A percentile compares a stretch with the other conserved stretches of the same genome.
Conservation (phyloP, 2,797 vertebrate genomes). For the Rhinichthys osculus region DNA sequence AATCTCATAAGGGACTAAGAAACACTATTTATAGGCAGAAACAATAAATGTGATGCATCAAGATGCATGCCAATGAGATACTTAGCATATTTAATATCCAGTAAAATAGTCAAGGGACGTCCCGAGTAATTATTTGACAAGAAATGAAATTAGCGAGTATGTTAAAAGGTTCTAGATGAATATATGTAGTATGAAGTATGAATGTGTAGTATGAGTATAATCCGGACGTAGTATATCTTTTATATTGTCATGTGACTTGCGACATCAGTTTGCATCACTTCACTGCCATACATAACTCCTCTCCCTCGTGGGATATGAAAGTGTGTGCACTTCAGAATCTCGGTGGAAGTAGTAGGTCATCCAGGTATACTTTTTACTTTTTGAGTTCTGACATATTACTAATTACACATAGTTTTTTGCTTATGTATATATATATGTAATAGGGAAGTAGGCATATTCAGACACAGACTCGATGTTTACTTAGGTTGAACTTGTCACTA, state of each 20-base stretch:
- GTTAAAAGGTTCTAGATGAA: neutral
- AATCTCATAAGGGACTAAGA: neutral
- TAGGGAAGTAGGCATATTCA: neutral
- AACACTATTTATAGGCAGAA: neutral
- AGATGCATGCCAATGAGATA: too few relatives aligned
- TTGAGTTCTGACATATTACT: neutral
- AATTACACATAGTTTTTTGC: neutral
- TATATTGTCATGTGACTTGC: neutral
- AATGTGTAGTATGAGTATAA: neutral
- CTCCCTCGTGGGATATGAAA: neutral
- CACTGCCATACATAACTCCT: neutral
- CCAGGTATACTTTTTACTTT: neutral
- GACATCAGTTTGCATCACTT: neutral
- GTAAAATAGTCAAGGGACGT: neutral
- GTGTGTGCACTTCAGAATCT: neutral
- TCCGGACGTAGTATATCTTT: neutral
- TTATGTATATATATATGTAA: too few relatives aligned
- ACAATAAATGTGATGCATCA: neutral
- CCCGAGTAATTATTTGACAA: neutral
- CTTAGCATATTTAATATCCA: neutral
- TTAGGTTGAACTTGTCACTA: neutral
- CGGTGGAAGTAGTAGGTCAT: neutral
- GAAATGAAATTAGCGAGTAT: neutral
- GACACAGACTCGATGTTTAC: neutral
- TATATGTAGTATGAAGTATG: neutral